Evolutionary conservation across 2,797 vertebrate genomes (phyloP).

Genomic region (Crocidura indochinensis): DNA sequence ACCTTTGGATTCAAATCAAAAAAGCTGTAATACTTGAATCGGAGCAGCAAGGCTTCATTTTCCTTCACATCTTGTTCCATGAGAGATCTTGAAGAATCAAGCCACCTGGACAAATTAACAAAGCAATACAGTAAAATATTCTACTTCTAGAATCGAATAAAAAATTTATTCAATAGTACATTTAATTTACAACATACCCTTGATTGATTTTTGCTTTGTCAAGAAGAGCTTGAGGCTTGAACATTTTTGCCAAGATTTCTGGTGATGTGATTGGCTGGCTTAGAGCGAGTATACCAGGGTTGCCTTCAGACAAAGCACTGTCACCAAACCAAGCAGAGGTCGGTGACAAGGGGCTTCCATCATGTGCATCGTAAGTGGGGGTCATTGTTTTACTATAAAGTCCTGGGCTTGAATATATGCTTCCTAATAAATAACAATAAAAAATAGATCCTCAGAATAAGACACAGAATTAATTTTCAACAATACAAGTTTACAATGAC

Average conservation of each 20-base stretch:
- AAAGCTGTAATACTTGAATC: slow-evolving; percentile 99
- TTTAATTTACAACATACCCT: slow-evolving; percentile 92
- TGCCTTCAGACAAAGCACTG: slow-evolving; percentile 98
- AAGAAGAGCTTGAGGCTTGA: slow-evolving; percentile 98
- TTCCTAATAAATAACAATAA: slow-evolving; percentile 92
- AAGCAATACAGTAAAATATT: neutral
- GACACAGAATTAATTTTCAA: neutral
- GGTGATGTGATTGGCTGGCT: slow-evolving; percentile 98
- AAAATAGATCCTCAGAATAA: slow-evolving; percentile 74
- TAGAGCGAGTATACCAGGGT: slow-evolving; percentile 98
- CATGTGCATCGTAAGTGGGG: slow-evolving; percentile 98
- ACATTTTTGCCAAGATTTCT: slow-evolving; percentile 97
- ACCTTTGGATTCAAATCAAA: slow-evolving; percentile 99
- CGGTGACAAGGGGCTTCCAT: slow-evolving; percentile 98
- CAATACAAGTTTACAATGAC: slow-evolving; percentile 48
- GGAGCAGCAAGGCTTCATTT: slow-evolving; percentile 97
- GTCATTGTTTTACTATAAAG: slow-evolving; percentile 99
- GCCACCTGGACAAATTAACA: slow-evolving; percentile 92
- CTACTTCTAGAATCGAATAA: slow-evolving; percentile 4
- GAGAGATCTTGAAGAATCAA: slow-evolving; percentile 98
- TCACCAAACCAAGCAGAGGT: slow-evolving; percentile 99
- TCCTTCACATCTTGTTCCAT: slow-evolving; percentile 99
- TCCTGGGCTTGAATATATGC: slow-evolving; percentile 99
- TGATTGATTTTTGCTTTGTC: slow-evolving; percentile 99
- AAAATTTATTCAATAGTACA: slow-evolving; percentile 40